Base-by-base conservation (phyloP, 2,797 vertebrate genomes). In the Muscicapa comitata region DNA sequence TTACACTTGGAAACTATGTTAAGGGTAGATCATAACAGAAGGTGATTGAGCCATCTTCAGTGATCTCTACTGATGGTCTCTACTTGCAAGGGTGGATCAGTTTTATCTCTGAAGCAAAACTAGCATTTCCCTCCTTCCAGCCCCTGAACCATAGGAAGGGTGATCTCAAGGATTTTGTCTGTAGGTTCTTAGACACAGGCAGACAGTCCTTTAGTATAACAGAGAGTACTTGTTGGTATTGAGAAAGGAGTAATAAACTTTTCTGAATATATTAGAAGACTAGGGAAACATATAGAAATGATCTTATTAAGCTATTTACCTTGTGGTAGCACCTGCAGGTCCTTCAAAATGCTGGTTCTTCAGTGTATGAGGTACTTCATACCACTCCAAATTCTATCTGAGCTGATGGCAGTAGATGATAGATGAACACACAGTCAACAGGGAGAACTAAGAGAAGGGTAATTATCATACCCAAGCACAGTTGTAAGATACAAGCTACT, bases 321-420 rank as follows among this genome's bases (percentile, higher is more conserved):
- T 90, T 74, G 42, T 68, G 28, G 38, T 43, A 86, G 42, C 95
- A 96, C 74, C 77, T 95, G 88, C 59, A 95, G 59, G 12, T 73
- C 84, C 88, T 95, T 91, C 77, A 95, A 57, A 92, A 88, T 47
- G 28, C 45, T 86, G 38, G 29, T 53, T 95, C 58, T 92, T 88
- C 54, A 55, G 58, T 81, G 11, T 29, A 33, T 43, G 66, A 90
- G 51, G 62, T 67, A 79, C 94, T 92, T 91, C 63, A 88, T 35
- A n/a, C 17, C 88, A 82, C 79, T 95, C 82, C 42, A 94, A 57
- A 91, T 88, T 85, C 55, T 73, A 11, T 71, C 53, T 55, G 47
- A 89, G 57, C 25, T 93, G 33, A 77, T 71, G 42, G 82, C 26
- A 71, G 54, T 77, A 43, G 78, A 43, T 80, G 65, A 62, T 5